phyloP scores from a whole-genome alignment of 2,797 vertebrate species.

The Crocodylus rhombifer region DNA sequence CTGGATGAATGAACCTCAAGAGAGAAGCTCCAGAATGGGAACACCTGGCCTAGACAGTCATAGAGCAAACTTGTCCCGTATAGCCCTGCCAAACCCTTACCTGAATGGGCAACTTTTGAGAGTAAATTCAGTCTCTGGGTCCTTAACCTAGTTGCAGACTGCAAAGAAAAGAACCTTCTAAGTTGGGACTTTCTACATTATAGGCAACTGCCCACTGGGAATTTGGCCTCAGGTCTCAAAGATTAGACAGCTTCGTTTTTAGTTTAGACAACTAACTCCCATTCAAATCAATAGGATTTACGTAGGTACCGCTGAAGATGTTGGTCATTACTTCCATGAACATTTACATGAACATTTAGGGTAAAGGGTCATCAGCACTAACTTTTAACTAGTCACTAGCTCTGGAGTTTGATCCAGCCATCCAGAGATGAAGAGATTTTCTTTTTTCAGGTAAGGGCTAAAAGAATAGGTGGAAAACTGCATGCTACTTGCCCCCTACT shows the following conservation, averaged over 20 bases:
- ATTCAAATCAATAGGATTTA: too few species aligned
- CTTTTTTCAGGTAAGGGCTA: not conserved
- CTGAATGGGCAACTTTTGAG: not conserved
- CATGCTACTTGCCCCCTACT: fast-evolving
- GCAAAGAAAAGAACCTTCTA: not conserved
- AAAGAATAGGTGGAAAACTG: not conserved
- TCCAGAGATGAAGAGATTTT: not conserved
- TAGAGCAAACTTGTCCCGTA: not conserved
- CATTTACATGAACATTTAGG: not conserved
- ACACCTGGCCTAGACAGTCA: not conserved
- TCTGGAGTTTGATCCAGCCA: not conserved
- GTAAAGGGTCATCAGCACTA: not conserved
- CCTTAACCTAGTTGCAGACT: not conserved
- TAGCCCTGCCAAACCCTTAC: not conserved
- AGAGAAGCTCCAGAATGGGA: not conserved
- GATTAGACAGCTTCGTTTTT: not conserved
- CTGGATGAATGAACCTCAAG: not conserved
- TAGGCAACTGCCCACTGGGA: not conserved
- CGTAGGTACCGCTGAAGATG: too few species aligned
- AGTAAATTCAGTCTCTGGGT: not conserved
- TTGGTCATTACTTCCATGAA: not conserved
- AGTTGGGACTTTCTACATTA: not conserved
- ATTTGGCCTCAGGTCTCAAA: not conserved
- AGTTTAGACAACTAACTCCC: too few species aligned
- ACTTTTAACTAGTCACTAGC: not conserved